Evolutionary conservation across 2,113 vertebrate genomes (phyloP), one percentile per base, ranked within the genome.

Genomic region (Cyprinodon tularosa): DNA sequence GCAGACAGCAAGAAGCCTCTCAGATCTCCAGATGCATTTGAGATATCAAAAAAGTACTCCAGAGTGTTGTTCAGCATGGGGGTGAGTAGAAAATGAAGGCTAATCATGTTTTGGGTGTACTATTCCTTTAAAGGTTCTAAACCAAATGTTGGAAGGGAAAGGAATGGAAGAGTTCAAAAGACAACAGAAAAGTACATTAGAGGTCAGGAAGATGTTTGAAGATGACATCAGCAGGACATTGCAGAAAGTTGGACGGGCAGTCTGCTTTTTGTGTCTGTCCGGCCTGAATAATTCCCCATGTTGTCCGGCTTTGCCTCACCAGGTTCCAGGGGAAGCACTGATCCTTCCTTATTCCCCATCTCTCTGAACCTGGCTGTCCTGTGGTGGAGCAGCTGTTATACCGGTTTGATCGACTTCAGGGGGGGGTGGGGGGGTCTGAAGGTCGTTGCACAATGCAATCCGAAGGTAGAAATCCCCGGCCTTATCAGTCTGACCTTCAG

Each of bases 401-500:
- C 70, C 11, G 82, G 81, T 88, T 89, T 91, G 90, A 89, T 94
- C 86, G 88, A 90, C 91, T 93, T 91, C 91, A 81, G 85, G 86
- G 87, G 87, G 29, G 29, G 29, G 29, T 29, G 29, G 29, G 29
- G 50, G 48, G 90, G 87, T 81, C 84, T 85, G 79, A 93, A 94
- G 93, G 93, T 94, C 86, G 70, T 14, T 72, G 74, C 88, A 89
- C 89, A 94, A 93, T 91, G 86, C 82, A 73, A 89, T 82, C 85
- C 88, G 81, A 75, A 82, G 90, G 82, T 84, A 82, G 77, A 91
- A 92, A 92, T 92, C 88, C 86, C 71, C 75, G 81, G 88, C 89
- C 86, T 95, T 94, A 95, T 94, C 94, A 89, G 86, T 29, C 36
- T 90, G 93, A 94, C 94, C 94, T 94, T 94, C 90, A 90, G 80